These are phyloP conservation scores for Branchipolynoe longqiensis DNA, from an alignment of 2,888 invertebrate genomes.

Conservation along the genomic window DNA sequence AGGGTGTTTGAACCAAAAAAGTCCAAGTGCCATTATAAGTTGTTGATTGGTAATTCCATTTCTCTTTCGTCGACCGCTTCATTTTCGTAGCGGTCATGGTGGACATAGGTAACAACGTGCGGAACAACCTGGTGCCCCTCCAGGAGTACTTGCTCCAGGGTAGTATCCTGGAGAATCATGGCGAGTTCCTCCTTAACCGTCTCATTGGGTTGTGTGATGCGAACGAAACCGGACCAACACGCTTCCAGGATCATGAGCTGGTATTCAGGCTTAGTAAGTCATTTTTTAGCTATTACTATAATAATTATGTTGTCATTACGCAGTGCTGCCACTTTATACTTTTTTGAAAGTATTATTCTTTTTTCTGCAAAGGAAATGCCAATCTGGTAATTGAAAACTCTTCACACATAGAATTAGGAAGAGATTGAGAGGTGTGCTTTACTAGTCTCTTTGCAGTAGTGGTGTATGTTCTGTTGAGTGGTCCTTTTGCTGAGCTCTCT, in stretches of 20 bases:
- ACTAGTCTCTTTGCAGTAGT: too few species aligned
- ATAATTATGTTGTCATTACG: too few species aligned
- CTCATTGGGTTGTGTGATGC: slow-evolving; percentile 93
- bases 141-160: slow-evolving; percentile 96
- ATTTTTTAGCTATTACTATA: not conserved
- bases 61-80: not conserved
- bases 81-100: not conserved
- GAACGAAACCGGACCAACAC: slow-evolving; percentile 90
- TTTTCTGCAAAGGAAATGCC: too few species aligned
- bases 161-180: slow-evolving; percentile 94
- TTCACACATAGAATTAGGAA: too few species aligned
- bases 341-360: too few species aligned
- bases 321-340: too few species aligned
- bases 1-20: too few species aligned
- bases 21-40: too few species aligned
- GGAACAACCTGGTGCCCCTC: slow-evolving; percentile 78
- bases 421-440: too few species aligned
- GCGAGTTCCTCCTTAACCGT: slow-evolving; percentile 93
- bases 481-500: too few species aligned
- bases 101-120: slow-evolving; percentile 1
- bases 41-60: not conserved
- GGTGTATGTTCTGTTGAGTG: too few species aligned
- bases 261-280: slow-evolving; percentile 83
- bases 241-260: slow-evolving; percentile 96
- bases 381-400: too few species aligned